Conservation (phyloP, 2,797 vertebrate genomes). For the Pristis pectinata region DNA sequence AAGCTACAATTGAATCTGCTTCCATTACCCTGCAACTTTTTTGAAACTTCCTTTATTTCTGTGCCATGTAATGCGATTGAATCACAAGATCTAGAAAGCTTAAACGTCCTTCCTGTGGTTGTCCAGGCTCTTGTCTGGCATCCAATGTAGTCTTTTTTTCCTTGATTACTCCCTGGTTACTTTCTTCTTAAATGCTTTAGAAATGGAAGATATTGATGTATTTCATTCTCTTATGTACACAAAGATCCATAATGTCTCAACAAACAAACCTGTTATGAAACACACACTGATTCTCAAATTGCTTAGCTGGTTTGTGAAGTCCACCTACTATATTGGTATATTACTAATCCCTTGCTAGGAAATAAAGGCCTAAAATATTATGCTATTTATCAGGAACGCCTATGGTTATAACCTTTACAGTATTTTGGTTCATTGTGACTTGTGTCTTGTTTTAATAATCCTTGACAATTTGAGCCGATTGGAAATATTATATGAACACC, state of each 20-base stretch:
- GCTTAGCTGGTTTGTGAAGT: neutral
- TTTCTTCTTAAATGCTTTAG: neutral
- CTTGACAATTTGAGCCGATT: neutral
- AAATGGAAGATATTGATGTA: neutral
- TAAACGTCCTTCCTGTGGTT: neutral
- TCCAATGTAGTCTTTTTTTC: neutral
- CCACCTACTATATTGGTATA: neutral
- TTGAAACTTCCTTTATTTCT: neutral
- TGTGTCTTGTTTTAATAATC: neutral
- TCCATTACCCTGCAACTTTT: neutral
- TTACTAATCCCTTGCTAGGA: neutral
- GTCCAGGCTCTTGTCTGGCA: neutral
- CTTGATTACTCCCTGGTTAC: neutral
- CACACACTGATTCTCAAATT: neutral
- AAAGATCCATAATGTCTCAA: neutral
- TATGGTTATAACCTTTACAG: neutral
- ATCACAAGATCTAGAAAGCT: neutral
- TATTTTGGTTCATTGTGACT: neutral
- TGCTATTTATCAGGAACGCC: neutral
- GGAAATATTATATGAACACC: neutral
- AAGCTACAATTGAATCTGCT: no score
- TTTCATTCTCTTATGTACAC: neutral
- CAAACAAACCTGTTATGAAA: neutral
- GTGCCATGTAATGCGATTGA: neutral
- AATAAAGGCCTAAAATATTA: no score